Conservation (phyloP, 2,113 vertebrate genomes). For the Corydoras sp. region DNA sequence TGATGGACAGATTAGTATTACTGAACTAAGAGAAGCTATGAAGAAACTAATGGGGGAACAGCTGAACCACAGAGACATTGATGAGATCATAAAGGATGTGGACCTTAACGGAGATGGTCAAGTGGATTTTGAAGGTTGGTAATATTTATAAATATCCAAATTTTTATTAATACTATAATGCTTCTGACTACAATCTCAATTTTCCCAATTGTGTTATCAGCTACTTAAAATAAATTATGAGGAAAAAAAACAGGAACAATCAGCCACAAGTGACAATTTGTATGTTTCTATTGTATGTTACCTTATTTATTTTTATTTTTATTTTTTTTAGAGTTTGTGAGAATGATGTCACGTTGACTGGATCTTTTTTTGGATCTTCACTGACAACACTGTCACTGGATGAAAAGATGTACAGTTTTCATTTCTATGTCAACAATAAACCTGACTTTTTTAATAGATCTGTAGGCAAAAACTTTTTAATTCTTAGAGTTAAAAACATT, state of each 20-base stretch:
- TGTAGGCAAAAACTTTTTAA: no score
- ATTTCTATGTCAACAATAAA: not conserved
- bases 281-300: no score
- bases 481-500: slow-evolving; percentile 9
- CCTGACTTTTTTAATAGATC: no score
- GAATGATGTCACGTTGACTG: slow-evolving; percentile 73
- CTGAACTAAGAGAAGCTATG: slow-evolving; percentile 72
- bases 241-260: no score
- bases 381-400: slow-evolving; percentile 28
- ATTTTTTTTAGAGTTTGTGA: slow-evolving; percentile 64
- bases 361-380: slow-evolving; percentile 35
- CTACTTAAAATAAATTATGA: no score
- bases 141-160: not conserved
- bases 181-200: no score
- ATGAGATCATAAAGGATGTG: slow-evolving; percentile 82
- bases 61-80: slow-evolving; percentile 80
- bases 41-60: slow-evolving; percentile 88
- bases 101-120: slow-evolving; percentile 88
- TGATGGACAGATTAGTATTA: slow-evolving; percentile 84
- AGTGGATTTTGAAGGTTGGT: slow-evolving; percentile 88
- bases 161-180: no score
- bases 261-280: no score
- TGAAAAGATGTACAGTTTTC: not conserved
- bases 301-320: not conserved
- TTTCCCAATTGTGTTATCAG: no score